phyloP scores from a whole-genome alignment of 2,113 vertebrate genomes.

The Tachuris rubrigastra region DNA sequence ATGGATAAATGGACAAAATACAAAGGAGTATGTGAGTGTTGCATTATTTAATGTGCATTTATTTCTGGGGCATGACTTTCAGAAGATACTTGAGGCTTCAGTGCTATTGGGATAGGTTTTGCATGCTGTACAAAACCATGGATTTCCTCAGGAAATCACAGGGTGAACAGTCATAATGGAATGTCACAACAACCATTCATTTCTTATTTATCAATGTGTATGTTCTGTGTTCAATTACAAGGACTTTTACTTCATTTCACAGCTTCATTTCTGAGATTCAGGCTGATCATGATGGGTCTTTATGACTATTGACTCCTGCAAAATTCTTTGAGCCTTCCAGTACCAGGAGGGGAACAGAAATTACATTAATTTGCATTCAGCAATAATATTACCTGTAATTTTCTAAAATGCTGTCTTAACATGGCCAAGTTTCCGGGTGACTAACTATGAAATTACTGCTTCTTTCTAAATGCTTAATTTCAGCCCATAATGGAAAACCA shows the following conservation, averaged over 20 bases:
- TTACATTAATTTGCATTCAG: conserved; percentile 55
- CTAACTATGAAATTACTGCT: conserved; percentile 64
- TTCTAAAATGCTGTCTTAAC: conserved; percentile 57
- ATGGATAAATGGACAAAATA: not conserved
- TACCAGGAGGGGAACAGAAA: conserved; percentile 2
- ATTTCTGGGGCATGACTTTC: not conserved
- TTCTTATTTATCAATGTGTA: not conserved
- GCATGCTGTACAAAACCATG: not conserved
- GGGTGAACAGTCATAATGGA: not conserved
- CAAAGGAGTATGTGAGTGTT: not conserved
- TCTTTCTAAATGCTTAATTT: conserved; percentile 69
- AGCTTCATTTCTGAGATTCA: not conserved
- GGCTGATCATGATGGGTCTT: not conserved
- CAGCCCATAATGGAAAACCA: conserved; percentile 55
- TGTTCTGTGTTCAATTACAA: not conserved
- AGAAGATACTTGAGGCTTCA: not conserved
- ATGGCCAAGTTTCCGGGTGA: conserved; percentile 32
- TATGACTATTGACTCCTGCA: conserved; percentile 4
- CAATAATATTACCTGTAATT: conserved; percentile 56
- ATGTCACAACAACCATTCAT: not conserved
- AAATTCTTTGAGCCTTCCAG: conserved; percentile 21
- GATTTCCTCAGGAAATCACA: not conserved
- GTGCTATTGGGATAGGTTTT: not conserved
- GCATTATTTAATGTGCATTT: not conserved
- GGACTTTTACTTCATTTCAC: not conserved